Evolutionary conservation across 2,113 vertebrate species (phyloP), one percentile per base, ranked within the genome.

Genomic region (Morone chrysops): DNA sequence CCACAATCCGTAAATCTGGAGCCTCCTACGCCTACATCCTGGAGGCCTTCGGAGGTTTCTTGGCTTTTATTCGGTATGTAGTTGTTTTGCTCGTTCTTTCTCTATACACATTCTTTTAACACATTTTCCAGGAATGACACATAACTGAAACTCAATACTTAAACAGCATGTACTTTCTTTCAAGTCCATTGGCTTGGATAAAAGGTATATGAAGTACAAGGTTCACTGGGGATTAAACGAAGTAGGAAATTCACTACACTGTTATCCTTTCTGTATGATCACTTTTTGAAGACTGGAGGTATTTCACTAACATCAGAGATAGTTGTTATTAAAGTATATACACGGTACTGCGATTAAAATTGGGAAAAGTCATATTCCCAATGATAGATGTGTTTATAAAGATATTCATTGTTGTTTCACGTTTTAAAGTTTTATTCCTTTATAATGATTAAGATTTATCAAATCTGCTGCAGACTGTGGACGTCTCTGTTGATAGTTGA

Each of bases 21-120:
- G 96, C 95, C 47, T 96, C 95, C 43, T 96, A 96, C 4, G 93
- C 95, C 54, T 96, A 96, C 87, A 96, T 96, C 80, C 88, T 96
- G 31, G 96, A 96, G 85, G 91, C 95, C 13, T 96, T 96, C 53
- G 96, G 96, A 0, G 94, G 96, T 6, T 95, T 96, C 50, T 14
- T 95, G 85, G 96, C 96, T 8, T 96, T 96, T 78, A 93, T 96
- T 43, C 93, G 95, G 94, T 94, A 85, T 17, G 81, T 31, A 2
- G 18, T 36, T 10, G 2, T 25, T 68, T 25, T 14, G 4, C 43
- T 59, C 1, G 25, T 22, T 70, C 1, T 43, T 43, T 6, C 4
- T 47, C 16, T 9, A 31, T 4, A 68, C 1, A 4, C 20, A 40
- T 13, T 41, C 36, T 18, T 16, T 69, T 25, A 38, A 48, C 13